phyloP scores from a whole-genome alignment of 2,888 invertebrate genomes.

The Sphaerophoria taeniata region DNA sequence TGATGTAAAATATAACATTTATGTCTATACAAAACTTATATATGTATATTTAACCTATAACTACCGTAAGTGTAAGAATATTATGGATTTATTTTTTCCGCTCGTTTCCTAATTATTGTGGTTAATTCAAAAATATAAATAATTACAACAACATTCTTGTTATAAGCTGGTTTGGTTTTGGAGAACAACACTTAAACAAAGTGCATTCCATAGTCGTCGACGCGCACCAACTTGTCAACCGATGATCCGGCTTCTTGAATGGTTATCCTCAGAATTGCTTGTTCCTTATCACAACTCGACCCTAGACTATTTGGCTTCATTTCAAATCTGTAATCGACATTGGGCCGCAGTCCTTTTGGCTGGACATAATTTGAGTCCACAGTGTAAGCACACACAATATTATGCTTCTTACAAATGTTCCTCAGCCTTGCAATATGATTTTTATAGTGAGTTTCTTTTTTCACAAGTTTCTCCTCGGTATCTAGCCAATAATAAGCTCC shows the following conservation, averaged over 20 bases:
- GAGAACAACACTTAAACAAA: constrained; percentile 19
- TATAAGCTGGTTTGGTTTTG: not conserved
- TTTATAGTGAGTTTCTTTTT: constrained; percentile 76
- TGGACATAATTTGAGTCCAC: constrained; percentile 75
- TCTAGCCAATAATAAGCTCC: constrained; percentile 84
- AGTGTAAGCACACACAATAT: constrained; percentile 76
- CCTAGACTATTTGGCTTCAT: constrained; percentile 10
- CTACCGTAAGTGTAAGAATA: constrained; percentile 43
- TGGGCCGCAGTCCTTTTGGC: constrained; percentile 33
- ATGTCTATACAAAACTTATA: constrained; percentile 5
- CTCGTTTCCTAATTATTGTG: constrained; percentile 59
- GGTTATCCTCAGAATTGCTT: not conserved
- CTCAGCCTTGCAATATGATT: constrained; percentile 74
- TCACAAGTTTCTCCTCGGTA: constrained; percentile 69
- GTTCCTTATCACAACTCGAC: not conserved
- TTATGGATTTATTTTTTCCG: constrained; percentile 44
- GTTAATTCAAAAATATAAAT: constrained; percentile 56
- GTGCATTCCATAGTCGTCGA: constrained; percentile 52
- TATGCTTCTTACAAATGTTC: constrained; percentile 75
- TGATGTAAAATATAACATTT: constrained; percentile 6
- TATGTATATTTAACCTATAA: constrained; percentile 8
- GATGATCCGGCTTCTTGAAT: not conserved
- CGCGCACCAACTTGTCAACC: constrained; percentile 23
- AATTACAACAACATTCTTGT: not conserved
- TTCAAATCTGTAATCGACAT: constrained; percentile 60